Percentiles rank a stretch among this genome's conserved stretches.
These are phyloP conservation scores for Temnopleurus reevesii DNA, from an alignment of 53 echinoderm and acorn worm species.

Conservation along the genomic window DNA sequence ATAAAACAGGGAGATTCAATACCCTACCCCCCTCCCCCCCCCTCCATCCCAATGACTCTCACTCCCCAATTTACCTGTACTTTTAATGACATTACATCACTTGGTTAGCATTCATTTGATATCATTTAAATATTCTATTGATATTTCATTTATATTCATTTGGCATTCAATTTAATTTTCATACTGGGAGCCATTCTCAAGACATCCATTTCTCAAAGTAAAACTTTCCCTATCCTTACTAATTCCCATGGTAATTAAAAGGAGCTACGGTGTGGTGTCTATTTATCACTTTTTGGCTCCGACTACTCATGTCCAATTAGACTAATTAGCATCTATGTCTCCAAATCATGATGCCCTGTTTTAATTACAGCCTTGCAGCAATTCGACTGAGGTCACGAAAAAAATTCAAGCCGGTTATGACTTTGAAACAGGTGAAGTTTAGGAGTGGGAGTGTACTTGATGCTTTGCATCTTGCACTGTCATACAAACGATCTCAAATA, in stretches of 20 bases:
- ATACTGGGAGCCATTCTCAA: neutral
- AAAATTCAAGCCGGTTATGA: neutral
- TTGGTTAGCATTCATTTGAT: no score
- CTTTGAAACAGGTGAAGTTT: constrained; percentile 8
- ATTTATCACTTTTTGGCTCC: neutral
- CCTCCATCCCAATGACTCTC: no score
- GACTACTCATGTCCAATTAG: neutral
- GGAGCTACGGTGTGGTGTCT: neutral
- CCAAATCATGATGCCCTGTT: neutral
- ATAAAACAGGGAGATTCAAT: no score
- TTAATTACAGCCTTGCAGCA: constrained; percentile 5
- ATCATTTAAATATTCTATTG: no score
- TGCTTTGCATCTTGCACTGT: neutral
- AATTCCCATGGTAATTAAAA: neutral
- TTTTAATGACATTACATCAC: no score
- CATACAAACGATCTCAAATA: neutral
- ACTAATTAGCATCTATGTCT: neutral
- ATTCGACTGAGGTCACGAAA: neutral
- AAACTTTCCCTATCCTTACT: neutral
- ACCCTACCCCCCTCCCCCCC: no score
- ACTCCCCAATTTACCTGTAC: no score
- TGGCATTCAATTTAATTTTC: neutral
- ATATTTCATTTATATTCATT: no score
- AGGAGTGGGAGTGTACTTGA: neutral
- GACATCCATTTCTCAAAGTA: neutral